Evolutionary conservation across 2,113 vertebrate species (phyloP).

Genomic region (Hydrolagus affinis): DNA sequence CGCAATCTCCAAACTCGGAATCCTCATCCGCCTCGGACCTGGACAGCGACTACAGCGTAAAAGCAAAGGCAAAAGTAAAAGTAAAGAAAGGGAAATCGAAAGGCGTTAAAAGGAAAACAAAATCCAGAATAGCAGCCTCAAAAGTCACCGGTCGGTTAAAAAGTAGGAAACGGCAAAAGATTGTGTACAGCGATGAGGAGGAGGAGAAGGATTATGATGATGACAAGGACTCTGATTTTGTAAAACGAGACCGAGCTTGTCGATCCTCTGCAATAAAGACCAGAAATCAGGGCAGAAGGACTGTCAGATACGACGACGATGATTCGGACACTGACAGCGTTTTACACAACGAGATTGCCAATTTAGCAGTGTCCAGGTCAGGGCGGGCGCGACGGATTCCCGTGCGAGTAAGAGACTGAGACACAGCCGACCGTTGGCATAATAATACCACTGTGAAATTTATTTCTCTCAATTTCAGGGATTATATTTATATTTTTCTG

Average conservation of each 20-base stretch:
- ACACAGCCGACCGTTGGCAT: slow-evolving; percentile 29
- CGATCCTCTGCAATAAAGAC: slow-evolving; percentile 49
- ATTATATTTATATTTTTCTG: slow-evolving; percentile 67
- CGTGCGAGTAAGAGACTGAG: slow-evolving; percentile 37
- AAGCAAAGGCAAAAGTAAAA: slow-evolving; percentile 26
- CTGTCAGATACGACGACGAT: slow-evolving; percentile 39
- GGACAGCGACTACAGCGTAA: slow-evolving; percentile 39
- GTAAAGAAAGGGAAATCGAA: slow-evolving; percentile 40
- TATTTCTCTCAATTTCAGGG: slow-evolving; percentile 60
- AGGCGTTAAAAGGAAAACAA: slow-evolving; percentile 38
- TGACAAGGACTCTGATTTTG: slow-evolving; percentile 38
- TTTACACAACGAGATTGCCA: slow-evolving; percentile 21
- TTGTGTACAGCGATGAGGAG: slow-evolving; percentile 38
- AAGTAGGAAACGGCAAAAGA: slow-evolving; percentile 40
- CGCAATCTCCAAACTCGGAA: slow-evolving; percentile 35
- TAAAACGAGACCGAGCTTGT: slow-evolving; percentile 34
- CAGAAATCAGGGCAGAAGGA: slow-evolving; percentile 43
- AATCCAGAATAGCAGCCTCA: slow-evolving; percentile 11
- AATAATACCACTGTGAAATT: slow-evolving; percentile 41
- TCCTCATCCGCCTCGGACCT: slow-evolving; percentile 44
- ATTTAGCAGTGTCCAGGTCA: background rate
- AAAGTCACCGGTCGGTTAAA: slow-evolving; percentile 31
- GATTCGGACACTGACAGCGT: slow-evolving; percentile 36
- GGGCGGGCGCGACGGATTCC: slow-evolving; percentile 35
- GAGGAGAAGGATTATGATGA: slow-evolving; percentile 39